phyloP scores from a whole-genome alignment of 2,113 vertebrate genomes.

The Tragelaphus buxtoni region DNA sequence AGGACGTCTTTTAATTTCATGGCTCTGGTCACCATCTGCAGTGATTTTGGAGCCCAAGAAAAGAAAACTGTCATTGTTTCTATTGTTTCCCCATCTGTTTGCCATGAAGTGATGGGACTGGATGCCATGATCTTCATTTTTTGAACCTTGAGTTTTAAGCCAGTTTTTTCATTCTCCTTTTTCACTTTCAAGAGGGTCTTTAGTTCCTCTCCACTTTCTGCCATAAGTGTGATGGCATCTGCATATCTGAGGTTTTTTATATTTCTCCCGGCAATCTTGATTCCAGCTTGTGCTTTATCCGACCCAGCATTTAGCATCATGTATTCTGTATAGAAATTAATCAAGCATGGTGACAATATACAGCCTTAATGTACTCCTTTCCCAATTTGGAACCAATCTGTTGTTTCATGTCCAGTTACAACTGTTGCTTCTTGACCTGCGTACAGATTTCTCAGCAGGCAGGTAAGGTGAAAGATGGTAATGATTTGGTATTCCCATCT shows the following conservation, averaged over 20 bases:
- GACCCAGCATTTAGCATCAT: background rate
- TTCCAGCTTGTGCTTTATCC: background rate
- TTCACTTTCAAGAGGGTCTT: background rate
- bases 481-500: background rate
- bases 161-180: background rate
- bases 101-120: background rate
- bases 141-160: background rate
- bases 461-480: background rate
- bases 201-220: background rate
- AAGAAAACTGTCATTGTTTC: background rate
- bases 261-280: background rate
- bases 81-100: background rate
- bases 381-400: background rate
- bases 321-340: background rate
- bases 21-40: background rate
- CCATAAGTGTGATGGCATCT: background rate
- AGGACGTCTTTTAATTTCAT: background rate
- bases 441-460: background rate
- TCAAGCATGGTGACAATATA: background rate
- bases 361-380: background rate
- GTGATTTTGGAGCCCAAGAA: background rate
- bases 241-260: background rate
- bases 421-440: background rate
- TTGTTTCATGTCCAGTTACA: background rate
- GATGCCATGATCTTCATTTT: background rate